phyloP scores from a whole-genome alignment of 2,797 vertebrate genomes.

The Scolopax bukidnonensis region DNA sequence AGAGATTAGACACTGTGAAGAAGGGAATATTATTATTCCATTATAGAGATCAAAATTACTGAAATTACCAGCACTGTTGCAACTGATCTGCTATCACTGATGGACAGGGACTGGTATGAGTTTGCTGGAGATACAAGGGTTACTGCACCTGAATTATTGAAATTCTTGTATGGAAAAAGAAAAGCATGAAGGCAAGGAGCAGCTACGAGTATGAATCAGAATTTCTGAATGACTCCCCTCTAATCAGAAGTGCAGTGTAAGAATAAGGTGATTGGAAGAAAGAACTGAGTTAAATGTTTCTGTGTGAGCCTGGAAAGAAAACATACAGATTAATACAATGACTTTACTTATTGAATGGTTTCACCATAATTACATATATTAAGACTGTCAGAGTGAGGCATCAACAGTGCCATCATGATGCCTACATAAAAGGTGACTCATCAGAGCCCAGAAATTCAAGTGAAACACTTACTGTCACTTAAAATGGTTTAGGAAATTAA shows the following conservation, averaged over 20 bases:
- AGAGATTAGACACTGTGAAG: neutral
- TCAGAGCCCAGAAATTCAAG: constrained; percentile 33
- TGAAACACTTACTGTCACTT: constrained; percentile 62
- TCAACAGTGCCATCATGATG: constrained; percentile 58
- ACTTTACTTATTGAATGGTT: constrained; percentile 54
- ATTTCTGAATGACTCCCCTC: neutral
- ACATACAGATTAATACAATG: constrained; percentile 60
- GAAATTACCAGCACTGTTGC: neutral
- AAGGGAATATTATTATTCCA: neutral
- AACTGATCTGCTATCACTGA: neutral
- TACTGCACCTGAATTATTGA: neutral
- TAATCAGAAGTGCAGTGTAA: neutral
- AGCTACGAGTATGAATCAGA: neutral
- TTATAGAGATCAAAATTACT: neutral
- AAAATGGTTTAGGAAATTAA: constrained; percentile 48
- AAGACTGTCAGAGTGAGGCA: constrained; percentile 59
- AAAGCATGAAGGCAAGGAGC: neutral
- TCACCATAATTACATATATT: constrained; percentile 58
- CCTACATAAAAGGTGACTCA: constrained; percentile 65
- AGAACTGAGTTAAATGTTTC: neutral
- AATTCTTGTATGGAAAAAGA: neutral
- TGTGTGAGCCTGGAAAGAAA: constrained; percentile 34
- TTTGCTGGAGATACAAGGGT: neutral
- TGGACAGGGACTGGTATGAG: neutral
- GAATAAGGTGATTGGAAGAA: neutral